These are phyloP conservation scores for Macroramphosus scolopax DNA, from an alignment of 2,797 vertebrate genomes.

Conservation along the genomic window DNA sequence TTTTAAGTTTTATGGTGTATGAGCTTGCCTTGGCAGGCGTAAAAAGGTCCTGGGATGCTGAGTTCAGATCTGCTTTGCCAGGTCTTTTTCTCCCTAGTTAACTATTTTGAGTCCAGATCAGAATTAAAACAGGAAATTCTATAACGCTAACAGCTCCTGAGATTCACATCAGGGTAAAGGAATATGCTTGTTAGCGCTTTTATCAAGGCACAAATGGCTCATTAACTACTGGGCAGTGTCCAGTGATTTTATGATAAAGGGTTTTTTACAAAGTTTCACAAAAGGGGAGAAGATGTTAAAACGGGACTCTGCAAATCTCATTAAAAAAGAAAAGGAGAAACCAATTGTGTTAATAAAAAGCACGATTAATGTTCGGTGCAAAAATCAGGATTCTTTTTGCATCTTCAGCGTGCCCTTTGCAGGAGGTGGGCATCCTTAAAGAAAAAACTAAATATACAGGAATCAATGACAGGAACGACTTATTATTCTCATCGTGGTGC, in stretches of 20 bases:
- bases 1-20: constrained; percentile 47
- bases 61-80: constrained; percentile 40
- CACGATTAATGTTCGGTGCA: constrained; percentile 5
- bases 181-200: neutral
- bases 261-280: neutral
- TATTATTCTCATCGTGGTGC: constrained; percentile 52
- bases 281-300: neutral
- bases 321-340: neutral
- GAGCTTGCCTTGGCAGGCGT: constrained; percentile 46
- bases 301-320: too few relatives aligned
- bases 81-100: constrained; percentile 28
- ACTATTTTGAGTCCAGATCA: constrained; percentile 35
- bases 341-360: neutral
- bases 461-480: constrained; percentile 47
- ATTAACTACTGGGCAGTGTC: neutral
- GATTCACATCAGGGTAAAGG: constrained; percentile 7
- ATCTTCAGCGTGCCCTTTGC: constrained; percentile 43
- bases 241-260: constrained; percentile 1
- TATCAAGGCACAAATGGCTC: neutral
- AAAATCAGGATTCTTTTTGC: constrained; percentile 33
- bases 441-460: constrained; percentile 50
- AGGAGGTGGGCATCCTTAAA: constrained; percentile 15
- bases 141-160: neutral
- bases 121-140: constrained; percentile 19
- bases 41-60: constrained; percentile 42